These are phyloP conservation scores for Enteromius unitaeniatus DNA, from an alignment of 2,797 vertebrate species.

Conservation along the genomic window DNA sequence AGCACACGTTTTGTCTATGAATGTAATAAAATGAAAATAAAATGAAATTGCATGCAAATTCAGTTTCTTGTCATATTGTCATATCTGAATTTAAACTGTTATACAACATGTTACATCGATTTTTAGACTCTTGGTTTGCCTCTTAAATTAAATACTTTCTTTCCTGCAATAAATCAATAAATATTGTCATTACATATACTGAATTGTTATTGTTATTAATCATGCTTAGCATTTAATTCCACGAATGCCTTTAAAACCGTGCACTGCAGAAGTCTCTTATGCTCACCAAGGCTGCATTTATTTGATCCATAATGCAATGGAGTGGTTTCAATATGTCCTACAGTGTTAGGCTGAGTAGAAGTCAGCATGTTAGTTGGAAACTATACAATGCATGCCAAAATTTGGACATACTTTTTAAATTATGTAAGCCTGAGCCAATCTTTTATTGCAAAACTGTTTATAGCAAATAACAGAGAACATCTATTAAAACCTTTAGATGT, in stretches of 20 bases:
- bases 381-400: neutral
- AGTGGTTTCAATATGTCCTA: neutral
- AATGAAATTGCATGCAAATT: conserved; percentile 38
- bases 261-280: neutral
- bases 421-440: neutral
- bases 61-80: conserved; percentile 44
- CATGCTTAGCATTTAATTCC: neutral
- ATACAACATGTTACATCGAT: neutral
- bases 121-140: neutral
- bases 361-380: neutral
- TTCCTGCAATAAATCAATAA: neutral
- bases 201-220: neutral
- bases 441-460: neutral
- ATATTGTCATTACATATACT: neutral
- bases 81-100: neutral
- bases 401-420: neutral
- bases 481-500: neutral
- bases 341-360: neutral
- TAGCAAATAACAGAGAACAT: neutral
- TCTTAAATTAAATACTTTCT: neutral
- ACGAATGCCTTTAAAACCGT: neutral
- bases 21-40: conserved; percentile 68
- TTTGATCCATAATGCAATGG: neutral
- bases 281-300: neutral
- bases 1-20: conserved; percentile 62